Base-by-base conservation (phyloP, 2,888 invertebrate genomes). In the Celastrina argiolus region DNA sequence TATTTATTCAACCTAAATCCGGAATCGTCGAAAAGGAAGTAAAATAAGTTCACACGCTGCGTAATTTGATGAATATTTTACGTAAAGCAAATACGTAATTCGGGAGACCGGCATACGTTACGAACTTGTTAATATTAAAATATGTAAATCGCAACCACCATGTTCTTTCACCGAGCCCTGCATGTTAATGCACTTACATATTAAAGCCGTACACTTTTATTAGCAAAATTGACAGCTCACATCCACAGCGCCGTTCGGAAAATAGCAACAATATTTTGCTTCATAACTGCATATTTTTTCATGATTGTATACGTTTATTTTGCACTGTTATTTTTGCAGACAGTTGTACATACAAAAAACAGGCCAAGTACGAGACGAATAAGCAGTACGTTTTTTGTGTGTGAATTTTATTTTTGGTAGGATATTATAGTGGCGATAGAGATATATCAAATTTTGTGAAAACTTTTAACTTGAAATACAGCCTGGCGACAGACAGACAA, bases 81-180 rank as follows among this genome's bases (percentile, higher is more conserved):
- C 42, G 16, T 63, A 64, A 64, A 68, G 7, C 66, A 65, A 78
- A 81, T 79, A 79, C 77, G 78, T 82, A 81, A 84, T 84, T 82
- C 77, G 72, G 75, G 73, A 74, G 74, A 76, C 80, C 77, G 75
- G 76, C 78, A 77, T 73, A 74, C 69, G 72, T 73, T 73, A 73
- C 74, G 71, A 74, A 72, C 74, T 75, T 82, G 82, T 87, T 84
- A 84, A 86, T 87, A 87, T 88, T 87, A 87, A 87, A 82, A 84
- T 84, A 86, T 88, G 85, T 77, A 84, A 87, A 87, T 85, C 79
- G 78, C 73, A 71, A 85, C 85, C 83, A 82, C 81, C 85, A 83
- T 85, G 80, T 79, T 71, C 75, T 76, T 76, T 74, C 72, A 67
- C 71, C 71, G 71, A 75, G 72, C 72, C 74, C 72, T 73, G 75